These are phyloP conservation scores for Batillaria attramentaria DNA, from an alignment of 1,140 invertebrate genomes.

Conservation along the genomic window DNA sequence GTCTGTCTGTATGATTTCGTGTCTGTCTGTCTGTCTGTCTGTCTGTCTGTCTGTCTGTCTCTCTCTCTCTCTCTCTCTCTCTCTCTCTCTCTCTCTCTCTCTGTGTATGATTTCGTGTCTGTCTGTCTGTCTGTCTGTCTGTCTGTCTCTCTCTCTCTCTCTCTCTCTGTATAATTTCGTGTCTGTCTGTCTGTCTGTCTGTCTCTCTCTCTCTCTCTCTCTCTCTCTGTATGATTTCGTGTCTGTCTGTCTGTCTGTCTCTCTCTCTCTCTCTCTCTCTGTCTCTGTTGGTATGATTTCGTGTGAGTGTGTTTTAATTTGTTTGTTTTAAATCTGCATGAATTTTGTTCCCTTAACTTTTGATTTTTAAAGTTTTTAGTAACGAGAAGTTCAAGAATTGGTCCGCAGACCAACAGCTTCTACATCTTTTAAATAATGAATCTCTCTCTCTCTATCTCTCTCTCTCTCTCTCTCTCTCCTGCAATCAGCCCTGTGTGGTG, in stretches of 20 bases:
- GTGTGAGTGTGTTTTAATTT: background rate
- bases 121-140: background rate
- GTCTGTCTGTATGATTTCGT: background rate
- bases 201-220: background rate
- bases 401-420: too few species aligned
- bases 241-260: background rate
- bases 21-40: background rate
- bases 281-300: background rate
- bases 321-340: too few species aligned
- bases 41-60: background rate
- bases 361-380: too few species aligned
- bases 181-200: background rate
- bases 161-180: background rate
- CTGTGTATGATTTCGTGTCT: background rate
- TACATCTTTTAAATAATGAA: too few species aligned
- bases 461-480: too few species aligned
- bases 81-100: too few species aligned
- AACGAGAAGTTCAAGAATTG: too few species aligned
- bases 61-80: slow-evolving; percentile 2
- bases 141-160: background rate
- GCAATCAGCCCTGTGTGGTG: too few species aligned
- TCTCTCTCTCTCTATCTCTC: too few species aligned
- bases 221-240: background rate
- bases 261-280: background rate
- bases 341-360: too few species aligned